A percentile compares a stretch with the other conserved stretches of the same genome.
phyloP scores from a whole-genome alignment of 2,113 vertebrate genomes.

The Erythrocercus mccallii region DNA sequence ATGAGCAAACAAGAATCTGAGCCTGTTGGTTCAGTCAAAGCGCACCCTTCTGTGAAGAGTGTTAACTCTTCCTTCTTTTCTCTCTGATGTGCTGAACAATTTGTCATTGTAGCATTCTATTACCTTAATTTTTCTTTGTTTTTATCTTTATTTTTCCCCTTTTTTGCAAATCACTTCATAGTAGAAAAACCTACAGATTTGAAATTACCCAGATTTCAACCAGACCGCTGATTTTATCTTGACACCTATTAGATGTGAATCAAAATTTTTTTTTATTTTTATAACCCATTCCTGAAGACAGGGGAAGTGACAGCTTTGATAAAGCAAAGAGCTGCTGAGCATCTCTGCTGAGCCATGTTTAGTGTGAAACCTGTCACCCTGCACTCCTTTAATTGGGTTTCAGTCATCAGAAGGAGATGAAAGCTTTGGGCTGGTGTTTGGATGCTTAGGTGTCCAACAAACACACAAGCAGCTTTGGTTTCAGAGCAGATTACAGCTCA shows the following conservation, averaged over 20 bases:
- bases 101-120: not conserved
- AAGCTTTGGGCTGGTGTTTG: not conserved
- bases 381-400: slow-evolving; percentile 63
- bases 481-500: not conserved
- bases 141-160: not conserved
- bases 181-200: slow-evolving; percentile 22
- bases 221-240: slow-evolving; percentile 66
- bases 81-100: not conserved
- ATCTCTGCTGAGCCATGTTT: slow-evolving; percentile 21
- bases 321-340: slow-evolving; percentile 43
- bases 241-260: slow-evolving; percentile 67
- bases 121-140: not conserved
- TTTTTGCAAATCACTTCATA: not conserved
- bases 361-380: slow-evolving; percentile 34
- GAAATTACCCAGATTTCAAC: slow-evolving; percentile 42
- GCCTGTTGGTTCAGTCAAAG: not conserved
- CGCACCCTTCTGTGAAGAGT: not conserved
- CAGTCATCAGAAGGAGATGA: slow-evolving; percentile 31
- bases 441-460: not conserved
- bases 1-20: not conserved
- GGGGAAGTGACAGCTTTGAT: slow-evolving; percentile 66
- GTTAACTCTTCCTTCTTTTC: not conserved
- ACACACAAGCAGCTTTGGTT: slow-evolving; percentile 23
- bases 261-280: slow-evolving; percentile 22
- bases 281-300: slow-evolving; percentile 38